Evolutionary conservation across 2,797 vertebrate genomes (phyloP).

Genomic region (Sebastes minor): DNA sequence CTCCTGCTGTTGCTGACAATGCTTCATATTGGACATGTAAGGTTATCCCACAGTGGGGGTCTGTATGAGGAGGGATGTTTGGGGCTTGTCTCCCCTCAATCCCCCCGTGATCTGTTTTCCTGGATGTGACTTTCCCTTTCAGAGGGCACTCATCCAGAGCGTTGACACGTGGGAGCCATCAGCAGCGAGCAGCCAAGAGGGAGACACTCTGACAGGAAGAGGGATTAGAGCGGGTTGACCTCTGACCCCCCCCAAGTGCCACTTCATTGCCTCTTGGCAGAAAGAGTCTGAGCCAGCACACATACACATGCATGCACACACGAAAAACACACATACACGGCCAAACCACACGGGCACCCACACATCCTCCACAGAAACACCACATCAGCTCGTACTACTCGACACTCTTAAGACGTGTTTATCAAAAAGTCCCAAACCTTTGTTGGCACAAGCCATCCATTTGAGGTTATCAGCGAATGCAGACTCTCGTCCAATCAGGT

Average conservation of each 20-base stretch:
- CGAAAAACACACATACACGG: not conserved
- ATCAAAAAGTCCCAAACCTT: conserved; percentile 86
- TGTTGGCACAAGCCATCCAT: conserved; percentile 99
- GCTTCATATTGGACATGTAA: conserved; percentile 63
- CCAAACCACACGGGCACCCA: conserved; percentile 3
- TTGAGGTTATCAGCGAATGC: conserved; percentile 98
- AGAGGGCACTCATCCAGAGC: conserved; percentile 81
- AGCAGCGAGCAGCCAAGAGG: conserved; percentile 80
- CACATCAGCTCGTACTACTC: not conserved
- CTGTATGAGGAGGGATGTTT: conserved; percentile 27
- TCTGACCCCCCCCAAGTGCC: conserved; percentile 73
- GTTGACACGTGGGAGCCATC: conserved; percentile 82
- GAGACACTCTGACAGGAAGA: conserved; percentile 84
- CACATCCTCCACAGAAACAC: conserved; percentile 22
- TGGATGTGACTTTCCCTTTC: conserved; percentile 74
- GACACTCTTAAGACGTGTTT: conserved; percentile 26
- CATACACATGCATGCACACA: conserved; percentile 18
- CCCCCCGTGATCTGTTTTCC: conserved; percentile 69
- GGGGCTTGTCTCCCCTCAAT: conserved; percentile 54
- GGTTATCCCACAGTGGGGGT: conserved; percentile 57
- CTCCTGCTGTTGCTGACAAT: conserved; percentile 58
- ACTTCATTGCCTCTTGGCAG: conserved; percentile 80
- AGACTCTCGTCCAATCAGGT: conserved; percentile 97
- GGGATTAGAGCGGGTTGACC: conserved; percentile 85
- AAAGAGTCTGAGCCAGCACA: conserved; percentile 41